These are phyloP conservation scores for Chalcis sispes DNA, from an alignment of 2,888 invertebrate species.

Conservation along the genomic window DNA sequence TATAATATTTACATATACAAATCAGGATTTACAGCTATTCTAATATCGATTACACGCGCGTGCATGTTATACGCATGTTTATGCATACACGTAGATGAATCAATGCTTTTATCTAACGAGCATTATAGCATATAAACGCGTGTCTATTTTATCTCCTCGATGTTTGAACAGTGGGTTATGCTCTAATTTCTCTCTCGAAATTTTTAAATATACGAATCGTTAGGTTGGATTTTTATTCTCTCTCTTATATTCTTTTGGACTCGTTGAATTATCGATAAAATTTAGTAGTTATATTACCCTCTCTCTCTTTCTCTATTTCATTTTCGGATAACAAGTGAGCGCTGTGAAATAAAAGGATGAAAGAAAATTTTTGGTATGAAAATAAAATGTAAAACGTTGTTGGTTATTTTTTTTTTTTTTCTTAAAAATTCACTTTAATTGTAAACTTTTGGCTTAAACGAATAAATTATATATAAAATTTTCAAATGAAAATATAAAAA, in stretches of 20 bases:
- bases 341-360: not conserved
- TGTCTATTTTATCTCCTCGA: not conserved
- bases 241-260: too few relatives aligned
- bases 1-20: too few relatives aligned
- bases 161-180: not conserved
- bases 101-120: too few relatives aligned
- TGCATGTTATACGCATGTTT: too few relatives aligned
- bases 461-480: constrained; percentile 47
- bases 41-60: too few relatives aligned
- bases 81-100: too few relatives aligned
- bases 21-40: too few relatives aligned
- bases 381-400: not conserved
- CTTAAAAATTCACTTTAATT: constrained; percentile 55
- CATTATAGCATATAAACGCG: too few relatives aligned
- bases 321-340: not conserved
- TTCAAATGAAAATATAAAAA: constrained; percentile 54
- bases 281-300: too few relatives aligned
- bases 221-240: too few relatives aligned
- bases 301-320: not conserved
- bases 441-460: constrained; percentile 49
- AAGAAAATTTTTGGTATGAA: not conserved
- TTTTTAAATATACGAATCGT: too few relatives aligned
- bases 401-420: constrained; percentile 23
- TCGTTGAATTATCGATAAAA: too few relatives aligned
- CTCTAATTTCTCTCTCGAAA: not conserved